A percentile compares a stretch with the other conserved stretches of the same genome.
These are phyloP conservation scores for Chelmon rostratus DNA, from an alignment of 2,797 vertebrate species.

Conservation along the genomic window DNA sequence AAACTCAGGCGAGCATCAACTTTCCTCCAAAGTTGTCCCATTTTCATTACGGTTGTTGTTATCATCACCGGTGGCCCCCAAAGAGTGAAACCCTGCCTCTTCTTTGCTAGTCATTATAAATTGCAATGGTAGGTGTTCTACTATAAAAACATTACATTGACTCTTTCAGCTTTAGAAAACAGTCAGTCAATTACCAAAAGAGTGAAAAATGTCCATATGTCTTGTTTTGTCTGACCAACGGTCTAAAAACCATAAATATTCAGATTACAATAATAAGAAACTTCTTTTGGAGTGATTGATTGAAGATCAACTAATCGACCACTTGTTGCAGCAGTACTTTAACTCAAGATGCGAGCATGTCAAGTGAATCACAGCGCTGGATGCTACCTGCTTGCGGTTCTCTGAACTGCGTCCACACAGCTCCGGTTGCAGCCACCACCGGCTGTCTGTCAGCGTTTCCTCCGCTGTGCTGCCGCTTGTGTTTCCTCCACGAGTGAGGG, in stretches of 20 bases:
- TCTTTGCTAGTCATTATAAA: background rate
- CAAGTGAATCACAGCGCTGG: background rate
- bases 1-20: background rate
- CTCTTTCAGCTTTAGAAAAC: background rate
- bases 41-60: background rate
- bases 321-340: background rate
- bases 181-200: background rate
- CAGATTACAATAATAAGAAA: too few species aligned
- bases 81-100: too few species aligned
- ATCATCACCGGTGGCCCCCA: too few species aligned
- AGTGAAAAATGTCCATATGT: background rate
- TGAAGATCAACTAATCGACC: background rate
- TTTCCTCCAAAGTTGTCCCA: background rate
- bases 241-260: too few species aligned
- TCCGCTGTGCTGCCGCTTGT: conserved; percentile 95
- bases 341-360: background rate
- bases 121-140: background rate
- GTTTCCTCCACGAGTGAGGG: conserved; percentile 96
- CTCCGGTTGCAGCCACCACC: conserved; percentile 86
- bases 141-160: too few species aligned
- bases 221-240: too few species aligned
- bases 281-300: too few species aligned
- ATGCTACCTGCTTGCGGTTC: conserved; percentile 92
- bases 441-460: conserved; percentile 91
- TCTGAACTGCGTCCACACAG: conserved; percentile 94